Conservation (phyloP, 2,888 invertebrate species). For the Linyphia triangularis region DNA sequence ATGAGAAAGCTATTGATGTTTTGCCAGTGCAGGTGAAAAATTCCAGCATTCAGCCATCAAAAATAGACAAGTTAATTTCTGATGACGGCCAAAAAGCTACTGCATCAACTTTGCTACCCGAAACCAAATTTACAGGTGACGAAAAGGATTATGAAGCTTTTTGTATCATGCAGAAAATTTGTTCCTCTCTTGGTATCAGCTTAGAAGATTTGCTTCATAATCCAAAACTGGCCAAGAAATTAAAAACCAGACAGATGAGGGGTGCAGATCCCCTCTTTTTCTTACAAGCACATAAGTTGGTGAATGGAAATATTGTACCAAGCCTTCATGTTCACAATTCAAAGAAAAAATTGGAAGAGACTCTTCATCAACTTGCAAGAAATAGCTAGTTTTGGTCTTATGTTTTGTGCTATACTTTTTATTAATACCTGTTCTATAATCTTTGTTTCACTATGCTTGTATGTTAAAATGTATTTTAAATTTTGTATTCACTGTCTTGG, state of each 20-base stretch:
- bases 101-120: not conserved
- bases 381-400: too few species aligned
- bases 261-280: not conserved
- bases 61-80: not conserved
- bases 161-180: not conserved
- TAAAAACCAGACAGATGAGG: not conserved
- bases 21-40: not conserved
- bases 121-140: not conserved
- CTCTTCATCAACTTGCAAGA: not conserved
- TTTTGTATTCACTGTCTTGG: too few species aligned
- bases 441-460: too few species aligned
- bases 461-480: too few species aligned
- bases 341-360: not conserved
- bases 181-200: not conserved
- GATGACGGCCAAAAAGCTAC: not conserved
- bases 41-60: not conserved
- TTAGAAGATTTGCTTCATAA: slow-evolving; percentile 13
- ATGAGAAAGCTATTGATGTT: not conserved
- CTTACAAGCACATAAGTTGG: not conserved
- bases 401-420: too few species aligned
- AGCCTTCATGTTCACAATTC: not conserved
- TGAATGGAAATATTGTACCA: not conserved
- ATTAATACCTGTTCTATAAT: too few species aligned
- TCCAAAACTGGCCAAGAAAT: not conserved
- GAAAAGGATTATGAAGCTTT: not conserved